Evolutionary conservation across 2,797 vertebrate genomes (phyloP), one percentile per base, ranked within the genome.

Genomic region (Sebastes kiyomatsui): DNA sequence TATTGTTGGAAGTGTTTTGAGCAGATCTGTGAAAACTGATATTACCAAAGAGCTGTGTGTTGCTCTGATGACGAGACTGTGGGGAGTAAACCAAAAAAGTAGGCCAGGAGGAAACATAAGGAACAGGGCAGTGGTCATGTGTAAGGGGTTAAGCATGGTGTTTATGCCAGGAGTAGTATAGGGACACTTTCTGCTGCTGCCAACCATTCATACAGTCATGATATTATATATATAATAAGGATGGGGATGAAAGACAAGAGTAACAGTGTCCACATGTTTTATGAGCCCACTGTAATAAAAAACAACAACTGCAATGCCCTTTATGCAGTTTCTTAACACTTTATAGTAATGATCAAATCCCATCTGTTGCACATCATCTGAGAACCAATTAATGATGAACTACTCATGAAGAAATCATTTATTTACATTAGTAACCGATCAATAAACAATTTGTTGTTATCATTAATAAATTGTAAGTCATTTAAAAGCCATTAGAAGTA

Each of bases 11-110:
- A 60, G 65, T 70, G 46, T 79, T 88, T 25, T 74, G 42, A 62
- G 67, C 67, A 73, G 74, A 78, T 77, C 67, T 72, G 62, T 87
- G 77, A 87, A 91, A 92, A 70, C 67, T 65, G 84, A 90, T 86
- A 85, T 71, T 35, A 79, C 77, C 77, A 77, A 35, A 67, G 71
- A 77, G 74, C 76, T 75, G 49, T 32, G 38, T 30, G 75, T 82
- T 76, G 22, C 68, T 72, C 60, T 81, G 54, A 87, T 89, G 81
- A 90, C 75, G 67, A 85, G 60, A 73, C 70, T 76, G 14, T 49
- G 27, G 35, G 60, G 25, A 22, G 14, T 33, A 23, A 67, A 67
- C 13, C 58, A 68, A 35, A 79, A 80, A 80, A 85, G 56, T 78
- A 75, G 67, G 88, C 77, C 64, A 80, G 8, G 23, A 77, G 42